Base-by-base conservation (phyloP, 2,113 vertebrate genomes). In the Cichladusa arquata region DNA sequence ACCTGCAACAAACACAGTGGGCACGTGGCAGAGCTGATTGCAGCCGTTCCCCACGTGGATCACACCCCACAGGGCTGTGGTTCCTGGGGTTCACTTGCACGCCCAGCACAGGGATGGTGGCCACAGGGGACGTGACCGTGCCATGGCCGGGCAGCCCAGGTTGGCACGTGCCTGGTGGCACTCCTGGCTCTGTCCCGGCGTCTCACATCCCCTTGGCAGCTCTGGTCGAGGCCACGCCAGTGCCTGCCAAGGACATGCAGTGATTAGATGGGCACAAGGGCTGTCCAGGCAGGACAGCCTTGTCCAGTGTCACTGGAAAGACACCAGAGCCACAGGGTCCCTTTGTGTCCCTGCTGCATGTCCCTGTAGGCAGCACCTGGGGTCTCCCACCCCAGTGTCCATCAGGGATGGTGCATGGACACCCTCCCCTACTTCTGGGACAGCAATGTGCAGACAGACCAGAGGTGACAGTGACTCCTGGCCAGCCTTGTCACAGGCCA, bases 391-490 rank as follows among this genome's bases (percentile, higher is more conserved):
- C 54, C 18, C 19, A 4, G 1, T 5, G 53, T 54, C 66, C 28
- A 1, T 58, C 1, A 0, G 17, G 73, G 14, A 13, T n/a, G 22
- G 31, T 0, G 0, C 20, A 2, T 22, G 48, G 15, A 53, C 79
- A 9, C 44, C 7, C 11, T 56, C 2, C 1, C n/a, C 18, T 22
- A 14, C 22, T 44, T 34, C 44, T 2, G 2, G 28, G 54, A 5
- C 2, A 1, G 33, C 8, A 26, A 12, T 4, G 1, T 33, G 79
- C 5, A 14, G 24, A 12, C 5, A 14, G 24, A 12, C 38, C 34
- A 19, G 48, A 40, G 62, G 72, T 36, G 62, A 38, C 0, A 4
- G 73, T 58, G 50, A 34, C 65, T 74, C 38, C 69, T 33, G 58
- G 45, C 19, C 62, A 69, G n/a, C 54, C 0, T 8, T 78, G 76